Percentiles rank a stretch among this genome's conserved stretches.
Conservation (phyloP, 1,140 invertebrate genomes). For the Panulirus ornatus region DNA sequence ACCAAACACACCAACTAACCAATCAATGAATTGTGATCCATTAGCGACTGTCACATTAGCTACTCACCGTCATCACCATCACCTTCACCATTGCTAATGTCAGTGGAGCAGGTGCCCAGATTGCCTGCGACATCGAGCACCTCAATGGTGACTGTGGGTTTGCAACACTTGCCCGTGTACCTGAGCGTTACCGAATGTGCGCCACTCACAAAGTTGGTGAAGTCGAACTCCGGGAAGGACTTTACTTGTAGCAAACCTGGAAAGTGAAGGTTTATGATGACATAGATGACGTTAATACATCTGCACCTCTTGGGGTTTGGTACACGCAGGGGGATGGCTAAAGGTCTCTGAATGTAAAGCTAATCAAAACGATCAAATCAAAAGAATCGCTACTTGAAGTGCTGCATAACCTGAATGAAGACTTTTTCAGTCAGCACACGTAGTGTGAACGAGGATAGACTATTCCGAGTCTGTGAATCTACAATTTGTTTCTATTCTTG, state of each 20-base stretch:
- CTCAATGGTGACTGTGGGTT: slow-evolving; percentile 26
- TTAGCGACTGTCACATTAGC: neutral
- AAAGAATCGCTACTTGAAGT: too few species aligned
- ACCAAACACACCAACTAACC: neutral
- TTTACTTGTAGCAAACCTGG: neutral
- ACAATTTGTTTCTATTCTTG: too few species aligned
- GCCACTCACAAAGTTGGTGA: slow-evolving; percentile 13
- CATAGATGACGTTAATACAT: neutral
- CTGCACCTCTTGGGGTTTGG: neutral
- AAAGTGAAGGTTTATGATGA: neutral
- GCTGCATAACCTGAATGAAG: too few species aligned
- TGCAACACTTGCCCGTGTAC: slow-evolving; percentile 37
- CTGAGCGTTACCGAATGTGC: neutral
- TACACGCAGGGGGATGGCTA: neutral
- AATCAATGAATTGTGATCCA: neutral
- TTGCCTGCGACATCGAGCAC: slow-evolving; percentile 30
- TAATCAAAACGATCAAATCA: too few species aligned
- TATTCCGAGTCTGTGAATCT: too few species aligned
- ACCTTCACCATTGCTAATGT: slow-evolving; percentile 2
- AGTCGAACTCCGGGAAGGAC: neutral
- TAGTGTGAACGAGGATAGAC: too few species aligned
- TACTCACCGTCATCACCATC: neutral
- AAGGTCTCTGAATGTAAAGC: neutral
- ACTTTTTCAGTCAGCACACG: too few species aligned
- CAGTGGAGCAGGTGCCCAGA: slow-evolving; percentile 24